Evolutionary conservation across 2,797 vertebrate species (phyloP).

Genomic region (Petrocephalus sullivani): DNA sequence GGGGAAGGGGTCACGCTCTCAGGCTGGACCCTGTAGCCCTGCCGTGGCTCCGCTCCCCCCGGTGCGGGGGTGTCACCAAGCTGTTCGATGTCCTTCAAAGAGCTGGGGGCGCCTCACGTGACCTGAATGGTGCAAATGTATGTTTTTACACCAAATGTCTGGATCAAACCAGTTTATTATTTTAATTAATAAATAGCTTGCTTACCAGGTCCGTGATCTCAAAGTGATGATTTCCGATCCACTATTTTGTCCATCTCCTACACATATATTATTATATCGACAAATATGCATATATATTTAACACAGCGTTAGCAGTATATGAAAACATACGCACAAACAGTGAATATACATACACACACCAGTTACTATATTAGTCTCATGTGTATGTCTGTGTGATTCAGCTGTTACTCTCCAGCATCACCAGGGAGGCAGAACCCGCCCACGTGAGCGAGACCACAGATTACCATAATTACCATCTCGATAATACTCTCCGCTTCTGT

Average conservation of each 20-base stretch:
- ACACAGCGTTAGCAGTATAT: neutral
- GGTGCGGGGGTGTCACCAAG: neutral
- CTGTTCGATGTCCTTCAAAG: neutral
- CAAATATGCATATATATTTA: neutral
- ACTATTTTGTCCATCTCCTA: neutral
- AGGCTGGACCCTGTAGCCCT: neutral
- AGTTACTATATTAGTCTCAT: neutral
- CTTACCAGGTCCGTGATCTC: neutral
- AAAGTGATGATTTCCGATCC: neutral
- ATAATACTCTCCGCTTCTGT: neutral
- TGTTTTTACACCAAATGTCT: neutral
- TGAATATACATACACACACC: neutral
- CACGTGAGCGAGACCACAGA: neutral
- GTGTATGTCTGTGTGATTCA: neutral
- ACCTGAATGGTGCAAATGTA: neutral
- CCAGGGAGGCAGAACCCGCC: neutral
- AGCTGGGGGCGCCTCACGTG: neutral
- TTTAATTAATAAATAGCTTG: neutral
- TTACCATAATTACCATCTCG: slow-evolving; percentile 1
- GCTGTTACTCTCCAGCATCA: neutral
- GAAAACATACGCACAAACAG: neutral
- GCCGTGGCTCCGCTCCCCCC: neutral
- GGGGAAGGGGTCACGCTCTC: slow-evolving; percentile 34
- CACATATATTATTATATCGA: neutral
- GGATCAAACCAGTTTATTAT: neutral